Conservation (phyloP, 2,888 invertebrate species). For the Calameuta filiformis region DNA sequence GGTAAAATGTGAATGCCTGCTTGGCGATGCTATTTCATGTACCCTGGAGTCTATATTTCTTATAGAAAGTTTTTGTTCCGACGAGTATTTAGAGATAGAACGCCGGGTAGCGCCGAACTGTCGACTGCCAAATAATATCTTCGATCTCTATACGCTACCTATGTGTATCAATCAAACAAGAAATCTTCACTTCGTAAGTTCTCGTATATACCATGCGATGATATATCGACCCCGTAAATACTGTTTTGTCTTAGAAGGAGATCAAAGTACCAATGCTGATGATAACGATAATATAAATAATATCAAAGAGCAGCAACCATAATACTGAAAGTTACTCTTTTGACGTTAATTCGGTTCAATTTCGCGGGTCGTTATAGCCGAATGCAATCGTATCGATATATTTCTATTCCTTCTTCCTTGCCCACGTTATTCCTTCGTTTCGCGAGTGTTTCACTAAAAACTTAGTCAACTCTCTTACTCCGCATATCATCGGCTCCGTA, state of each 20-base stretch:
- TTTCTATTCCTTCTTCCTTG: neutral
- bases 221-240: neutral
- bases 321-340: neutral
- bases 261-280: constrained; percentile 16
- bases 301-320: neutral
- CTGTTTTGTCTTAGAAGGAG: constrained; percentile 21
- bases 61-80: constrained; percentile 16
- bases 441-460: neutral
- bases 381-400: neutral
- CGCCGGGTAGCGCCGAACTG: constrained; percentile 24
- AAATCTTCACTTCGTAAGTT: constrained; percentile 23
- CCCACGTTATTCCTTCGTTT: neutral
- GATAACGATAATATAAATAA: neutral
- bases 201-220: constrained; percentile 31
- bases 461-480: neutral
- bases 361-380: neutral
- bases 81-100: neutral
- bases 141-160: neutral
- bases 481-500: neutral
- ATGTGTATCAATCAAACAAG: constrained; percentile 5
- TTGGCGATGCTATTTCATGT: constrained; percentile 63
- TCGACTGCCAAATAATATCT: constrained; percentile 26
- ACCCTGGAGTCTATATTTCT: constrained; percentile 37
- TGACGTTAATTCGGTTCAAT: neutral
- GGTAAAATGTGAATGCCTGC: constrained; percentile 61